Evolutionary conservation across 2,113 vertebrate genomes (phyloP).

Genomic region (Phoxinus phoxinus): DNA sequence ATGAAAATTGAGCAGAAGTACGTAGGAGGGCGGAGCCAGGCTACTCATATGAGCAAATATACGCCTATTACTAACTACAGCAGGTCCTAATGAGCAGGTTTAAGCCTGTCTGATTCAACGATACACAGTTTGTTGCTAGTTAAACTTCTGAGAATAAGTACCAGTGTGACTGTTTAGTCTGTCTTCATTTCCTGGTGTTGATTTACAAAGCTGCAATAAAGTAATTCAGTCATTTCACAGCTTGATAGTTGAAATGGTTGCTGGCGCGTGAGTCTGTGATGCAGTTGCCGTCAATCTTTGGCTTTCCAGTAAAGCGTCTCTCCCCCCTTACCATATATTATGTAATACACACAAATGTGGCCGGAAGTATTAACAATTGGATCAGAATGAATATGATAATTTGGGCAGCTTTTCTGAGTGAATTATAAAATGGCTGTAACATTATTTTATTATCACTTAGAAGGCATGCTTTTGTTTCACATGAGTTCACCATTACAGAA

Average conservation of each 20-base stretch:
- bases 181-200: neutral
- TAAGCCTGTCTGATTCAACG: neutral
- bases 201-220: neutral
- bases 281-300: neutral
- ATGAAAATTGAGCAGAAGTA: no score
- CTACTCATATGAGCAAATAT: no score
- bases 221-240: constrained; percentile 3
- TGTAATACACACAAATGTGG: constrained; percentile 6
- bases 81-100: neutral
- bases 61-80: neutral
- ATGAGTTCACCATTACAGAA: neutral
- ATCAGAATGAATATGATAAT: neutral
- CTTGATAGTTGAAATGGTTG: neutral
- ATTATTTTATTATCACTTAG: neutral
- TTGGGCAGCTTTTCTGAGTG: neutral
- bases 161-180: neutral
- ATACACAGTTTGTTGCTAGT: neutral
- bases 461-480: neutral
- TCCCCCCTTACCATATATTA: neutral
- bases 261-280: neutral
- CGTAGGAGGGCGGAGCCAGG: no score
- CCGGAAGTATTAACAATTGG: neutral
- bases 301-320: constrained; percentile 8
- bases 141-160: neutral
- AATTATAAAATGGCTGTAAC: neutral